phyloP scores from a whole-genome alignment of 1,140 invertebrate genomes.

The Zaprionus africanus region DNA sequence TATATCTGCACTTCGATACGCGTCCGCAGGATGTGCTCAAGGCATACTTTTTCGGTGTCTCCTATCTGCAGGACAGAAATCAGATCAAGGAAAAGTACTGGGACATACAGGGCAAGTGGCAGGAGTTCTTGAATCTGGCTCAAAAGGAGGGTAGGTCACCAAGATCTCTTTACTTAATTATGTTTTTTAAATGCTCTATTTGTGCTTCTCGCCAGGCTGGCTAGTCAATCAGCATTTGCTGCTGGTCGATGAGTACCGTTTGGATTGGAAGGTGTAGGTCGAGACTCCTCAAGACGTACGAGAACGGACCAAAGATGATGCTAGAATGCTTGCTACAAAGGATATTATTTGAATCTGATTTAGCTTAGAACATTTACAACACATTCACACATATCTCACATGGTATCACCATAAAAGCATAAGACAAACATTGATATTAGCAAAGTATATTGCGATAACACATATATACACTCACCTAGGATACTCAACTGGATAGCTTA shows the following conservation, averaged over 20 bases:
- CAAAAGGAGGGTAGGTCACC: constrained; percentile 68
- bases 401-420: constrained; percentile 40
- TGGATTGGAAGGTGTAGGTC: constrained; percentile 83
- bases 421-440: constrained; percentile 62
- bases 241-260: constrained; percentile 85
- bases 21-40: constrained; percentile 81
- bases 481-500: neutral
- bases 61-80: constrained; percentile 83
- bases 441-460: constrained; percentile 62
- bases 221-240: constrained; percentile 85
- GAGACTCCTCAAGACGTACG: neutral
- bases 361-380: constrained; percentile 30
- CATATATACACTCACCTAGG: constrained; percentile 32
- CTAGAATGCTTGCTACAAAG: constrained; percentile 53
- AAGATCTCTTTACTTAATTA: neutral
- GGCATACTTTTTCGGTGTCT: constrained; percentile 82
- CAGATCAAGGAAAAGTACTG: constrained; percentile 85
- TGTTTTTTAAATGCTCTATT: neutral
- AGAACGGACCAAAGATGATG: constrained; percentile 39
- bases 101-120: constrained; percentile 85
- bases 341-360: constrained; percentile 43
- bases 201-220: constrained; percentile 84
- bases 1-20: constrained; percentile 83
- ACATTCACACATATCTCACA: constrained; percentile 71
- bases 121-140: constrained; percentile 80